These are phyloP conservation scores for Himalopsyche kuldschensis DNA, from an alignment of 2,888 invertebrate genomes.

Conservation along the genomic window DNA sequence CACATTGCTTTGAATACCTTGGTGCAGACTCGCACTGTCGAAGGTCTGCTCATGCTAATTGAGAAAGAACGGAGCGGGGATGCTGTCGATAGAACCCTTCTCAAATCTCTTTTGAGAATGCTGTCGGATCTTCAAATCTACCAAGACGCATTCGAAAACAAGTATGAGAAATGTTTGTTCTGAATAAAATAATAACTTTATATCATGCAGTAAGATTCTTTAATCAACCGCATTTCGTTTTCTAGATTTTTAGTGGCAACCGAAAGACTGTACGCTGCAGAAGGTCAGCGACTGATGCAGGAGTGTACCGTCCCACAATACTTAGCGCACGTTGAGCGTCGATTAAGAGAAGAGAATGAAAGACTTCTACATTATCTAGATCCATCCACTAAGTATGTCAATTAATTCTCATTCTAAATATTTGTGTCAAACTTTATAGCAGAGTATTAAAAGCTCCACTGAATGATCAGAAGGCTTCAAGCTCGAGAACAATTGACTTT, in stretches of 20 bases:
- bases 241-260: slow-evolving; percentile 86
- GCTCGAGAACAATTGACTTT: too few relatives aligned
- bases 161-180: slow-evolving; percentile 51
- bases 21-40: slow-evolving; percentile 91
- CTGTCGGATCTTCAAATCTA: slow-evolving; percentile 95
- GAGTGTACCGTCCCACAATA: slow-evolving; percentile 94
- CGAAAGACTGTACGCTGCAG: slow-evolving; percentile 89
- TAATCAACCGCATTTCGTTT: not conserved
- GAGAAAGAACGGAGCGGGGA: slow-evolving; percentile 94
- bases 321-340: slow-evolving; percentile 92
- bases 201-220: not conserved
- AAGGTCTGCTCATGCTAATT: slow-evolving; percentile 88
- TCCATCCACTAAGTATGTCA: slow-evolving; percentile 80
- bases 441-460: not conserved
- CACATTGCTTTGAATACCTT: slow-evolving; percentile 88
- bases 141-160: slow-evolving; percentile 84
- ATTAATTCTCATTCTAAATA: not conserved
- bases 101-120: slow-evolving; percentile 95
- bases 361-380: slow-evolving; percentile 92
- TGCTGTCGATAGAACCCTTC: slow-evolving; percentile 86
- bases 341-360: slow-evolving; percentile 92
- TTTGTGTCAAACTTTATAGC: not conserved
- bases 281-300: slow-evolving; percentile 91
- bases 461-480: not conserved
- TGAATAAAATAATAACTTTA: not conserved